phyloP scores from a whole-genome alignment of 2,888 invertebrate genomes.

The Volucella inanis region DNA sequence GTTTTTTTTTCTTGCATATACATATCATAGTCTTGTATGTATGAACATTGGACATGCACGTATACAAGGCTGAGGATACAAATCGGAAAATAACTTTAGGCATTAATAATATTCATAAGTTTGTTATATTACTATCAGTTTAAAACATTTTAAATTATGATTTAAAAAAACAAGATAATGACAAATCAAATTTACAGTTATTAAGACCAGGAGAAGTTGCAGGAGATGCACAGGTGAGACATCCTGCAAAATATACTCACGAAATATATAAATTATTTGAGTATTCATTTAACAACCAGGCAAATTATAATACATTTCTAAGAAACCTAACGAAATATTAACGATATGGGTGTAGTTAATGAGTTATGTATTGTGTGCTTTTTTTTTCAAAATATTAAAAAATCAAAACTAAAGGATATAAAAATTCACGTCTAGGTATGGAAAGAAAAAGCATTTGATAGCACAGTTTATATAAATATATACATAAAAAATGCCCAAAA shows the following conservation, averaged over 20 bases:
- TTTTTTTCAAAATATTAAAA: constrained; percentile 27
- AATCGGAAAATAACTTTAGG: too few relatives aligned
- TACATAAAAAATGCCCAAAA: background rate
- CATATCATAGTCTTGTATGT: too few relatives aligned
- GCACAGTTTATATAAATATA: background rate
- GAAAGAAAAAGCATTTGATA: constrained; percentile 44
- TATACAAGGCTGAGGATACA: too few relatives aligned
- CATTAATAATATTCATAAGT: too few relatives aligned
- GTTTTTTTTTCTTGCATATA: too few relatives aligned
- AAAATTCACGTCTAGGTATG: constrained; percentile 55
- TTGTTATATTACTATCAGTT: constrained; percentile 3
- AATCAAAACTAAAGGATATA: constrained; percentile 12
- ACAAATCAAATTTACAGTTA: constrained; percentile 81
- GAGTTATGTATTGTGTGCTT: constrained; percentile 52
- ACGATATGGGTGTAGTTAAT: constrained; percentile 42
- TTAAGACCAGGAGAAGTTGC: constrained; percentile 91
- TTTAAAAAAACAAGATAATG: constrained; percentile 76
- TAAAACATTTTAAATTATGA: constrained; percentile 27
- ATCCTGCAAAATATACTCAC: constrained; percentile 54
- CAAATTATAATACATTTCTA: constrained; percentile 50
- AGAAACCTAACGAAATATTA: constrained; percentile 52
- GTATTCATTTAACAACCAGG: constrained; percentile 33
- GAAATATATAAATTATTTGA: constrained; percentile 28
- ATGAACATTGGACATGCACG: too few relatives aligned
- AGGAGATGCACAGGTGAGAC: constrained; percentile 87